Conservation (phyloP, 1,140 invertebrate species). For the Drosophila kurseongensis region DNA sequence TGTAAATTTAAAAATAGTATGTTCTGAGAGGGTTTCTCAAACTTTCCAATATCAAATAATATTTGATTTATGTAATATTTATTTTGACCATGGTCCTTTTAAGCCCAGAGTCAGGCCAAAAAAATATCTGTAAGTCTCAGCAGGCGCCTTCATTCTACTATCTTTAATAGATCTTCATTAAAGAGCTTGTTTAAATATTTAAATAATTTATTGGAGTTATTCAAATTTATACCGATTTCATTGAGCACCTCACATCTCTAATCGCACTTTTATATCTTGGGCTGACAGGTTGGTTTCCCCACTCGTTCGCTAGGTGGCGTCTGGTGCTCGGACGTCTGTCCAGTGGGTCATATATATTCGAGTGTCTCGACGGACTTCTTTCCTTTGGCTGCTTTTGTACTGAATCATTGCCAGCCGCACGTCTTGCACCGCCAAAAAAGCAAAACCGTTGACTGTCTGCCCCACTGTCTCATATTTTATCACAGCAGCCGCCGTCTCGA, state of each 20-base stretch:
- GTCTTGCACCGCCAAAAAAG: conserved; percentile 17
- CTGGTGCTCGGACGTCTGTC: conserved; percentile 49
- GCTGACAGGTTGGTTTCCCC: conserved; percentile 73
- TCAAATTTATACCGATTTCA: background rate
- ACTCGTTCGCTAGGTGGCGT: conserved; percentile 70
- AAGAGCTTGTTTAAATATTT: background rate
- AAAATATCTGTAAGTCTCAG: too few species aligned
- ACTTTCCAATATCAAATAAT: too few species aligned
- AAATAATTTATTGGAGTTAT: background rate
- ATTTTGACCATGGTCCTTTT: too few species aligned
- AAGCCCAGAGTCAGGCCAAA: too few species aligned
- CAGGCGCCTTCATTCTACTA: too few species aligned
- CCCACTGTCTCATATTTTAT: conserved; percentile 83
- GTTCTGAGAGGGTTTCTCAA: too few species aligned
- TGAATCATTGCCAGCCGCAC: conserved; percentile 62
- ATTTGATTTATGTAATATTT: too few species aligned
- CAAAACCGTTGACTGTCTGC: conserved; percentile 74
- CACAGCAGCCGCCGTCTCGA: conserved; percentile 67
- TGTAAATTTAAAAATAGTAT: too few species aligned
- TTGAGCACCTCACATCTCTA: conserved; percentile 31
- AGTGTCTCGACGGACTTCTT: conserved; percentile 41
- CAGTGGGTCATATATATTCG: conserved; percentile 34
- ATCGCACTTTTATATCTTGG: conserved; percentile 54
- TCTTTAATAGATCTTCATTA: too few species aligned
- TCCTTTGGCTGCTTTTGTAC: conserved; percentile 65